These are phyloP conservation scores for Proterorhinus semilunaris DNA, from an alignment of 2,113 vertebrate species.

Conservation along the genomic window DNA sequence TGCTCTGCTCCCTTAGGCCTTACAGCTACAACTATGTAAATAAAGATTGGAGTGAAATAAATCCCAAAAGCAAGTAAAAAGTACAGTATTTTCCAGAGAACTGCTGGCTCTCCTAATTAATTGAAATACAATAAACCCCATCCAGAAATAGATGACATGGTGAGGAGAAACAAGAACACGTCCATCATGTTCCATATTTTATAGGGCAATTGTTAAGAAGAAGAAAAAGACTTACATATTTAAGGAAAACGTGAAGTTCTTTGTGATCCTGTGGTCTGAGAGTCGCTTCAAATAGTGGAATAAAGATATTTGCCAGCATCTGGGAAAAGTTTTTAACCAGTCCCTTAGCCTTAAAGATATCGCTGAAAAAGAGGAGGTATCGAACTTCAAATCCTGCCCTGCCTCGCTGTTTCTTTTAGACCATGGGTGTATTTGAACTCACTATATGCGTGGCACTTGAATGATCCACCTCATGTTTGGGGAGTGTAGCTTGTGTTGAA, in stretches of 20 bases:
- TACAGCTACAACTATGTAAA: no score
- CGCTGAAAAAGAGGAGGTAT: constrained; percentile 70
- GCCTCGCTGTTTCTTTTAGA: background rate
- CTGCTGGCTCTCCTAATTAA: no score
- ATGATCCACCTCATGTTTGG: constrained; percentile 94
- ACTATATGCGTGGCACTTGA: constrained; percentile 95
- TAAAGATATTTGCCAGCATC: constrained; percentile 93
- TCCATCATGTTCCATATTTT: no score
- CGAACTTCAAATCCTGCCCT: background rate
- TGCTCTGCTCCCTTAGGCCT: no score
- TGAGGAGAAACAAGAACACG: background rate
- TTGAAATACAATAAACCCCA: background rate
- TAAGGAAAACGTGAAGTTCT: constrained; percentile 89
- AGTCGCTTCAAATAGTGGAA: constrained; percentile 89
- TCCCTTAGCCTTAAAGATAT: constrained; percentile 90
- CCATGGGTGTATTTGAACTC: constrained; percentile 59
- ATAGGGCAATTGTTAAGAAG: background rate
- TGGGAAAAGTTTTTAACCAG: constrained; percentile 87
- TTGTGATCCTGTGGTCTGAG: constrained; percentile 86
- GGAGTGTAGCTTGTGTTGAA: constrained; percentile 88
- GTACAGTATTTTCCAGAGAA: no score
- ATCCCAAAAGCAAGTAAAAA: no score
- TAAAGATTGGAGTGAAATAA: no score
- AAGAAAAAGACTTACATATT: constrained; percentile 82
- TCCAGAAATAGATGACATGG: background rate